These are phyloP conservation scores for Rhingia rostrata DNA, from an alignment of 2,888 invertebrate species.

Conservation along the genomic window DNA sequence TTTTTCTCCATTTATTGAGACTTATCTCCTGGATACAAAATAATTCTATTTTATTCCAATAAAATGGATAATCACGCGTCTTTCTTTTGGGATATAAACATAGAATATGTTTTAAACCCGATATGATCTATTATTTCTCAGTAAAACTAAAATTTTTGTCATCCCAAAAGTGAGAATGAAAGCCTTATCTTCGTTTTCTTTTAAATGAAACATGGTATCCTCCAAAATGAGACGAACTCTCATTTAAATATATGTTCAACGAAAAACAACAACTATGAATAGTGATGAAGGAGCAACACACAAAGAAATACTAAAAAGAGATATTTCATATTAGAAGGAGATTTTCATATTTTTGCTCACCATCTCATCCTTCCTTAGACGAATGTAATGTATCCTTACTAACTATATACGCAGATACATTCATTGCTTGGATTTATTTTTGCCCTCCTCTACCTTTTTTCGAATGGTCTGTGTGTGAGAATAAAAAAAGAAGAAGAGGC, in stretches of 20 bases:
- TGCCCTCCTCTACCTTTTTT: conserved; percentile 15
- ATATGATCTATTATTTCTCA: no score
- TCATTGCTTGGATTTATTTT: conserved; percentile 43
- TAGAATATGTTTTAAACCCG: no score
- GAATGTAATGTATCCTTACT: conserved; percentile 33
- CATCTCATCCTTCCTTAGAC: background rate
- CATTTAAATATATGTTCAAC: conserved; percentile 26
- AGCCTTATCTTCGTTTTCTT: background rate
- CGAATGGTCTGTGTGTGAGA: conserved; percentile 45
- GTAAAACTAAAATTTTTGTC: no score
- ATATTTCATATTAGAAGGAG: conserved; percentile 59
- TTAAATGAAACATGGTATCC: background rate
- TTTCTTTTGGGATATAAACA: no score
- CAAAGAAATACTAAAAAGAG: conserved; percentile 43
- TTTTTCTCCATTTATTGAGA: no score
- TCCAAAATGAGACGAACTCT: background rate
- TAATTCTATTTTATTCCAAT: no score
- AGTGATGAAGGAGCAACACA: conserved; percentile 37
- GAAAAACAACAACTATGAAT: conserved; percentile 15
- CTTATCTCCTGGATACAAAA: no score
- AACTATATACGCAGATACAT: conserved; percentile 53
- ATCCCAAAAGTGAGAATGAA: no score
- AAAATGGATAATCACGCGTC: no score
- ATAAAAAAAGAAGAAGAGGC: conserved; percentile 19
- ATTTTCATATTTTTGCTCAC: conserved; percentile 24